Percentiles rank a stretch among this genome's conserved stretches.
phyloP scores from a whole-genome alignment of 2,888 invertebrate genomes.

The Cheilosia soror region DNA sequence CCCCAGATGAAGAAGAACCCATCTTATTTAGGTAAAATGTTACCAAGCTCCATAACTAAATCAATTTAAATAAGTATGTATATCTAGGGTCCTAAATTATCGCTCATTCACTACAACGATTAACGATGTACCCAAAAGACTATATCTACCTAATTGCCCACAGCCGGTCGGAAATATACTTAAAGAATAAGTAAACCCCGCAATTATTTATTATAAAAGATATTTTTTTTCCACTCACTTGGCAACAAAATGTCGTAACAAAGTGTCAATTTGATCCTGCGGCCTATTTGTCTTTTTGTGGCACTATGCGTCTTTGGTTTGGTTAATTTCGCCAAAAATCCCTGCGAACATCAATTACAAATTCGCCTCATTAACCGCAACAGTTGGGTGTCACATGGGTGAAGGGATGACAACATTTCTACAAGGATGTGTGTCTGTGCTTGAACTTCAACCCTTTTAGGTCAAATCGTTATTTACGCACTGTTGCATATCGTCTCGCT shows the following conservation, averaged over 20 bases:
- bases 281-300: conserved; percentile 12
- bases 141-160: too few relatives aligned
- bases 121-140: too few relatives aligned
- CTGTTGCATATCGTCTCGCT: conserved; percentile 38
- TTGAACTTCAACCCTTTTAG: conserved; percentile 1
- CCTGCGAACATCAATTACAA: conserved; percentile 65
- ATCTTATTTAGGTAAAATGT: too few relatives aligned
- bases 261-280: conserved; percentile 44
- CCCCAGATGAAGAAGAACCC: too few relatives aligned
- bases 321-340: conserved; percentile 50
- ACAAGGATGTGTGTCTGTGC: not conserved
- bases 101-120: too few relatives aligned
- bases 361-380: conserved; percentile 57
- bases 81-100: too few relatives aligned
- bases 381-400: conserved; percentile 12
- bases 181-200: not conserved
- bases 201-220: conserved; percentile 9
- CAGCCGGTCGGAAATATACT: too few relatives aligned
- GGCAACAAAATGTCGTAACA: conserved; percentile 21
- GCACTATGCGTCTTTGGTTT: conserved; percentile 20
- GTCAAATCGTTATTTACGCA: conserved; percentile 27
- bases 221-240: conserved; percentile 2
- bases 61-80: too few relatives aligned
- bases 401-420: conserved; percentile 11
- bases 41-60: too few relatives aligned